Evolutionary conservation across 2,888 invertebrate species (phyloP).

Genomic region (Meta bourneti): DNA sequence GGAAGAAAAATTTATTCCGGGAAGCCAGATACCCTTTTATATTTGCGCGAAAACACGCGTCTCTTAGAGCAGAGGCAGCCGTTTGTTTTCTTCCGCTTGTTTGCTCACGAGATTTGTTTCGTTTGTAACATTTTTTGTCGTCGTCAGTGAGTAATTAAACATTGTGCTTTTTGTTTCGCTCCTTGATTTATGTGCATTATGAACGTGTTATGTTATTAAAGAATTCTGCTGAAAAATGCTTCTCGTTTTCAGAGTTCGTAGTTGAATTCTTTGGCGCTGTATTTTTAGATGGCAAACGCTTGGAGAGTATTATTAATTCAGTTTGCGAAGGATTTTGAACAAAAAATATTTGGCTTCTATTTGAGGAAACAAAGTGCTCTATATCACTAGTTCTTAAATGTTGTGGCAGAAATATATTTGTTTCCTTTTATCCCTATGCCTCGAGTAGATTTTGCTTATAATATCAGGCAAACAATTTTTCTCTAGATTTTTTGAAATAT

Average conservation of each 20-base stretch:
- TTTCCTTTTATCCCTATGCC: no score
- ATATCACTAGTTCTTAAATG: no score
- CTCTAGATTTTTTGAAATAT: no score
- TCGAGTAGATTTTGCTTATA: no score
- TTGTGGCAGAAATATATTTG: no score
- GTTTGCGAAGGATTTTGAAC: no score
- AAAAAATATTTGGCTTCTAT: no score
- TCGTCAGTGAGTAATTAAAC: conserved; percentile 50
- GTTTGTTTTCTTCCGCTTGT: neutral
- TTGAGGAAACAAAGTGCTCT: no score
- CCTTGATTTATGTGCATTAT: conserved; percentile 18
- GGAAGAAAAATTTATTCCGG: neutral
- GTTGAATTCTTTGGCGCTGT: neutral
- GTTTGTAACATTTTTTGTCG: neutral
- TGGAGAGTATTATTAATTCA: neutral
- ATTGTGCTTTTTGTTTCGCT: conserved; percentile 33
- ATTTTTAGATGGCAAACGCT: neutral
- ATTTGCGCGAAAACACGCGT: neutral
- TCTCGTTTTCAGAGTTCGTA: neutral
- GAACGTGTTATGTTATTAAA: neutral
- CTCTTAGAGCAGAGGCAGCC: neutral
- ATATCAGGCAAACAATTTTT: no score
- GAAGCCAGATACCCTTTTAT: neutral
- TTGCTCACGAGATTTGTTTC: neutral
- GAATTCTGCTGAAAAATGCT: neutral